Percentiles rank a stretch among this genome's conserved stretches.
These are phyloP conservation scores for Drosophila incognita DNA, from an alignment of 2,888 invertebrate species.

Conservation along the genomic window DNA sequence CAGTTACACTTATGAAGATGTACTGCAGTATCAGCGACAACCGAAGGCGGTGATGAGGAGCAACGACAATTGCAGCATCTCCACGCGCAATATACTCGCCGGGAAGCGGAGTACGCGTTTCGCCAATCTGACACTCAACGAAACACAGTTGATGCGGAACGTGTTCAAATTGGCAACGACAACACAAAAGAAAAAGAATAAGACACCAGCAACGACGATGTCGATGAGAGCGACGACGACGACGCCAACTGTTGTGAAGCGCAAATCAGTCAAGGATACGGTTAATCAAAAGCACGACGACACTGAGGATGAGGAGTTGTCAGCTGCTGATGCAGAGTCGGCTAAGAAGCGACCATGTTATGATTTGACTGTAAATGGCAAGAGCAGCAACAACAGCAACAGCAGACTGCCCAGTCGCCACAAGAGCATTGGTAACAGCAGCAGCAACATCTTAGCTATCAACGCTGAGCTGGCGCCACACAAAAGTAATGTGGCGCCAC, in stretches of 20 bases:
- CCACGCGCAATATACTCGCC: conserved; percentile 82
- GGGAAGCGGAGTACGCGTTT: conserved; percentile 81
- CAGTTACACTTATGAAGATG: too few species aligned
- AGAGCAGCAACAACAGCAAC: too few species aligned
- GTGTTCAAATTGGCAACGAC: conserved; percentile 45
- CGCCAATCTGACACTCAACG: conserved; percentile 71
- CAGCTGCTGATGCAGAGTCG: background rate
- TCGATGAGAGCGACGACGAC: background rate
- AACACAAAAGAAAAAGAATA: background rate
- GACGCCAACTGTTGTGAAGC: conserved; percentile 6
- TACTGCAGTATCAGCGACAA: too few species aligned
- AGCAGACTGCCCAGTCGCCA: background rate
- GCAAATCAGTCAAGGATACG: conserved; percentile 16
- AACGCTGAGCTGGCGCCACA: conserved; percentile 10
- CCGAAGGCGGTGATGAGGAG: too few species aligned
- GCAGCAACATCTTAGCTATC: conserved; percentile 43
- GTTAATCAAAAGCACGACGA: background rate
- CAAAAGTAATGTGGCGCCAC: background rate
- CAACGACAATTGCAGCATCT: conserved; percentile 63
- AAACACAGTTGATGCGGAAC: conserved; percentile 30
- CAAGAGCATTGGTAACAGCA: conserved; percentile 46
- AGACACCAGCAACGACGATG: background rate
- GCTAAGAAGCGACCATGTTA: too few species aligned
- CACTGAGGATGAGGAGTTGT: conserved; percentile 5
- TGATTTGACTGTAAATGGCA: background rate